These are phyloP conservation scores for Probaryconus sp. DNA, from an alignment of 1,140 invertebrate genomes.

Conservation along the genomic window DNA sequence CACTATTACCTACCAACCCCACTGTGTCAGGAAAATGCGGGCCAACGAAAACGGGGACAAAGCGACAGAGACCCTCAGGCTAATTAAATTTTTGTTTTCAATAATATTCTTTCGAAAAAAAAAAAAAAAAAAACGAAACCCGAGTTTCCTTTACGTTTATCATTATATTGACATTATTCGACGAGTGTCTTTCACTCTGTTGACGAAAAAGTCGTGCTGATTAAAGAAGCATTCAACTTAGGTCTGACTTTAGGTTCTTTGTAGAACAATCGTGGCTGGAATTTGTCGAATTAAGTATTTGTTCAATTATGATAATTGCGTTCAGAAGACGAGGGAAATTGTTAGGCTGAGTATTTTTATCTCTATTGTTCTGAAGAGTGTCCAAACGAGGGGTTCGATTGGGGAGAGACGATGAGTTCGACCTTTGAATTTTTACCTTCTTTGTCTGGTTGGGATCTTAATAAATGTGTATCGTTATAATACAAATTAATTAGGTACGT, in stretches of 20 bases:
- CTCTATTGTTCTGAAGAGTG: too few relatives aligned
- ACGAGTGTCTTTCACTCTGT: slow-evolving; percentile 44
- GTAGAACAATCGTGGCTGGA: slow-evolving; percentile 4
- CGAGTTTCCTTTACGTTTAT: slow-evolving; percentile 38
- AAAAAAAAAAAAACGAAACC: slow-evolving; percentile 25
- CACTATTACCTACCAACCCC: too few relatives aligned
- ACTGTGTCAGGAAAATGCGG: slow-evolving; percentile 47
- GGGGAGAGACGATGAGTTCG: too few relatives aligned
- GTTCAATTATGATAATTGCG: slow-evolving; percentile 48
- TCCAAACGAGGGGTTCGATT: too few relatives aligned
- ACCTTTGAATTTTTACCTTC: too few relatives aligned
- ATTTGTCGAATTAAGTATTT: slow-evolving; percentile 36
- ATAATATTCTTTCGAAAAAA: slow-evolving; percentile 54
- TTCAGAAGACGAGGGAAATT: not conserved
- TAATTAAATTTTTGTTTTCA: slow-evolving; percentile 59
- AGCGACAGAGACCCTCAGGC: slow-evolving; percentile 52
- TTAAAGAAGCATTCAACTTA: slow-evolving; percentile 27
- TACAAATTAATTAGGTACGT: too few relatives aligned
- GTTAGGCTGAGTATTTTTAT: too few relatives aligned
- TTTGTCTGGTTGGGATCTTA: too few relatives aligned
- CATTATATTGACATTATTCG: slow-evolving; percentile 48
- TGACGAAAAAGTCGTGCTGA: slow-evolving; percentile 37
- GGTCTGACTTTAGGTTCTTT: slow-evolving; percentile 1
- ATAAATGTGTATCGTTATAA: too few relatives aligned
- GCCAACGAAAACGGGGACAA: slow-evolving; percentile 64